Evolutionary conservation across 2,797 vertebrate genomes (phyloP).

Genomic region (Arrhamphus sclerolepis): DNA sequence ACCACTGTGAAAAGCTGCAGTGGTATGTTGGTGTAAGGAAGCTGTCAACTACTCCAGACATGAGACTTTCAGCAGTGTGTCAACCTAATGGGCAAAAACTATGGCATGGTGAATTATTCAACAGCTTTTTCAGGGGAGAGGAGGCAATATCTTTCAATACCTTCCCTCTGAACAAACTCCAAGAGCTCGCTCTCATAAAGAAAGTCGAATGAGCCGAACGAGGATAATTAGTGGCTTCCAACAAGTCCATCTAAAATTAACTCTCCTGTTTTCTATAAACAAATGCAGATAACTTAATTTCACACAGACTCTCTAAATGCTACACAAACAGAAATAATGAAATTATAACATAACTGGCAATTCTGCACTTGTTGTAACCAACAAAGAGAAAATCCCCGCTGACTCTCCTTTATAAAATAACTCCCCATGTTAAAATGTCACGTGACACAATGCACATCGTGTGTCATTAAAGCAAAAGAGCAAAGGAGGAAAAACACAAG

Average conservation of each 20-base stretch:
- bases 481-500: too few species aligned
- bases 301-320: conserved; percentile 9
- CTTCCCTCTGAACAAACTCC: conserved; percentile 65
- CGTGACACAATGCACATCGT: too few species aligned
- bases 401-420: too few species aligned
- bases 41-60: conserved; percentile 79
- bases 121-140: conserved; percentile 79
- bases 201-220: conserved; percentile 34
- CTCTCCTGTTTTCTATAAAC: conserved; percentile 38
- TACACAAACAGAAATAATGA: conserved; percentile 18
- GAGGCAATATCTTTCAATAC: conserved; percentile 73
- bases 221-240: conserved; percentile 23
- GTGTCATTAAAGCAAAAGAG: too few species aligned
- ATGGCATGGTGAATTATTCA: conserved; percentile 85
- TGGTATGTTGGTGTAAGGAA: conserved; percentile 56
- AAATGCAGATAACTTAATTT: conserved; percentile 28
- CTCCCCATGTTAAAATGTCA: too few species aligned
- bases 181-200: conserved; percentile 52
- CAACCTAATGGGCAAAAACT: conserved; percentile 85
- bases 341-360: background rate
- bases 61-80: conserved; percentile 80
- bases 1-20: conserved; percentile 26
- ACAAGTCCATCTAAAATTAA: conserved; percentile 44
- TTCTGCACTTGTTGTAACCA: too few species aligned
- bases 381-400: too few species aligned